These are phyloP conservation scores for Mus pahari DNA, from an alignment of 2,113 vertebrate species.

Conservation along the genomic window DNA sequence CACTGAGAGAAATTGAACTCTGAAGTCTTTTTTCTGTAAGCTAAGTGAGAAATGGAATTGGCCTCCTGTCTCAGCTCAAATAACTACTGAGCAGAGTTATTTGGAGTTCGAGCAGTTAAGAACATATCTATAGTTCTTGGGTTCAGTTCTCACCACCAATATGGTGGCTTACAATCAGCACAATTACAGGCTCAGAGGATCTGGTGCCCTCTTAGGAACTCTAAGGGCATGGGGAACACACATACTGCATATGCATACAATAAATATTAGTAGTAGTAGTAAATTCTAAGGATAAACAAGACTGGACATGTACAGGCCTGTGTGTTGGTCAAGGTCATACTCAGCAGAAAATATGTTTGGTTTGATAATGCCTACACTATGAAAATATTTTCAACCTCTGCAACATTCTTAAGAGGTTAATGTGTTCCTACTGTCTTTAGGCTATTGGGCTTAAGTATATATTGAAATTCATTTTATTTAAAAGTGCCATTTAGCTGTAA, in stretches of 20 bases:
- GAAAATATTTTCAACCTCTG: neutral
- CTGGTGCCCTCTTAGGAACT: neutral
- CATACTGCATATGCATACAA: neutral
- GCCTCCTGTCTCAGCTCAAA: neutral
- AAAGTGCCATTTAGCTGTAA: constrained; percentile 43
- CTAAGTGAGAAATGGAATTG: neutral
- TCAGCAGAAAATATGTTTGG: neutral
- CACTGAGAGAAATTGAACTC: neutral
- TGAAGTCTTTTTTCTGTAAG: neutral
- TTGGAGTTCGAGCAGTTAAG: neutral
- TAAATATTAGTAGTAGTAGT: neutral
- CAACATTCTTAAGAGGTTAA: neutral
- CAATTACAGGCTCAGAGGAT: neutral
- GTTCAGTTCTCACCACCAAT: neutral
- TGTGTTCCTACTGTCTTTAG: constrained; percentile 39
- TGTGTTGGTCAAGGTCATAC: neutral
- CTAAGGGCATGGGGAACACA: neutral
- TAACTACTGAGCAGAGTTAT: neutral
- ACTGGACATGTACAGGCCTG: neutral
- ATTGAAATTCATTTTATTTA: neutral
- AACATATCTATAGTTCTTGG: neutral
- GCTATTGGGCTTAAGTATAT: constrained; percentile 17
- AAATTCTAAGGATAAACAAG: neutral
- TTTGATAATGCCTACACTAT: neutral
- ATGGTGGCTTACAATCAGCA: neutral